phyloP scores from a whole-genome alignment of 2,888 invertebrate genomes.

The Scaeva pyrastri region DNA sequence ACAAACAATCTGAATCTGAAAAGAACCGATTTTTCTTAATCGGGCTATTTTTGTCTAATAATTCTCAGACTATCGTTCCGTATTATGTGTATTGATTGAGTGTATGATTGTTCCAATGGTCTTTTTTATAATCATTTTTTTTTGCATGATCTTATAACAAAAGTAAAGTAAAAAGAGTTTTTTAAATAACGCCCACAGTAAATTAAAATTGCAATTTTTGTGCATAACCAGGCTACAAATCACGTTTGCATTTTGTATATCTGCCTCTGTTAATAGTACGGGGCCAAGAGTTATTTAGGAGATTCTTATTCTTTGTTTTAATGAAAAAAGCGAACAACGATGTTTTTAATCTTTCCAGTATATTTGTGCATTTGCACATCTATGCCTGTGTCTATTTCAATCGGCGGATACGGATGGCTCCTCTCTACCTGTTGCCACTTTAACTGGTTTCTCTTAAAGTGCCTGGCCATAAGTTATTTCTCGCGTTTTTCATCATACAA shows the following conservation, averaged over 20 bases:
- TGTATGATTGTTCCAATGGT: background rate
- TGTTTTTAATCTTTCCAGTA: conserved; percentile 40
- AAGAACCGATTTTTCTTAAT: conserved; percentile 21
- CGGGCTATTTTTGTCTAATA: conserved; percentile 28
- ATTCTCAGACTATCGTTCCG: conserved; percentile 2
- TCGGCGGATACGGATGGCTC: conserved; percentile 33
- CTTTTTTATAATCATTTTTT: background rate
- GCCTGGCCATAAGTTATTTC: conserved; percentile 69
- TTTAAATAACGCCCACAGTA: conserved; percentile 48
- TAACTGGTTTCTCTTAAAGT: conserved; percentile 69
- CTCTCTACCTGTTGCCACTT: conserved; percentile 71
- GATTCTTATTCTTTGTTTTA: conserved; percentile 62
- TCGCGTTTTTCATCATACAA: conserved; percentile 70
- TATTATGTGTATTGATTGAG: conserved; percentile 1
- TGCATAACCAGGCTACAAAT: conserved; percentile 18
- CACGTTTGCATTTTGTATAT: conserved; percentile 19
- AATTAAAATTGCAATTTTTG: conserved; percentile 29
- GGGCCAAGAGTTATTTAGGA: conserved; percentile 37
- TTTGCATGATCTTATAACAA: background rate
- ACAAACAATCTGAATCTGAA: conserved; percentile 21
- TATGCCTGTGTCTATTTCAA: conserved; percentile 62
- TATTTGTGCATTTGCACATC: conserved; percentile 60
- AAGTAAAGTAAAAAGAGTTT: conserved; percentile 35
- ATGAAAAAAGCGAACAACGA: conserved; percentile 35
- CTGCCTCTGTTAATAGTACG: conserved; percentile 48